These are phyloP conservation scores for Pseudomugil gertrudae DNA, from an alignment of 2,797 vertebrate genomes.

Conservation along the genomic window DNA sequence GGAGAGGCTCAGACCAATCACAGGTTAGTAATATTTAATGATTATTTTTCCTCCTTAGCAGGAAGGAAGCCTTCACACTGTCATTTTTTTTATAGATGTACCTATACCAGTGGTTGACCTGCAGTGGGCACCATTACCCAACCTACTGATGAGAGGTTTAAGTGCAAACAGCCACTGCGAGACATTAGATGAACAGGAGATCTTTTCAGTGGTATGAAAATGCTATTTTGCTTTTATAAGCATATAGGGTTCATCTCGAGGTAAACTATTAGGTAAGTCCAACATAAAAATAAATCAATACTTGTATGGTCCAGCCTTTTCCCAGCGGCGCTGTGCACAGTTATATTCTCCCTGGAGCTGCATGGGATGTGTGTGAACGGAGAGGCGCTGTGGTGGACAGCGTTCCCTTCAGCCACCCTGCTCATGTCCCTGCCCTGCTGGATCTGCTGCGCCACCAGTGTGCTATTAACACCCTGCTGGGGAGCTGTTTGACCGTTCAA, in stretches of 20 bases:
- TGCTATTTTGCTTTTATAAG: constrained; percentile 2
- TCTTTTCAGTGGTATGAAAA: constrained; percentile 67
- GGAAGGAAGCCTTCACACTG: too few relatives aligned
- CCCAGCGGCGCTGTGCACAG: constrained; percentile 77
- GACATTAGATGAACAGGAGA: constrained; percentile 43
- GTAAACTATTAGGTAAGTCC: not conserved
- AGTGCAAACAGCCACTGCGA: constrained; percentile 16
- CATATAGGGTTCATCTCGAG: not conserved
- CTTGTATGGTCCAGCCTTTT: constrained; percentile 71
- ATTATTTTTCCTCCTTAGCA: too few relatives aligned
- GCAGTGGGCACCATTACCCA: constrained; percentile 79
- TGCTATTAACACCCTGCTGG: constrained; percentile 81
- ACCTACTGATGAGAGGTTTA: constrained; percentile 58
- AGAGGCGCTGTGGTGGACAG: constrained; percentile 73
- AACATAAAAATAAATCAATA: fast-evolving
- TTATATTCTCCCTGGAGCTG: constrained; percentile 75
- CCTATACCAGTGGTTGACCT: constrained; percentile 69
- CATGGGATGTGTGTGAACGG: constrained; percentile 56
- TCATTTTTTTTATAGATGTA: constrained; percentile 55
- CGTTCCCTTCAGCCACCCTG: constrained; percentile 85
- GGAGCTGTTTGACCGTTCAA: constrained; percentile 78
- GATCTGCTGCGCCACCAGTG: constrained; percentile 85
- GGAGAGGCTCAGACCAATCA: constrained; percentile 78
- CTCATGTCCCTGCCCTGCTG: constrained; percentile 81
- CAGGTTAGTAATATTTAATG: constrained; percentile 72